Evolutionary conservation across 2,797 vertebrate species (phyloP).

Genomic region (Poeciliopsis presidionis): DNA sequence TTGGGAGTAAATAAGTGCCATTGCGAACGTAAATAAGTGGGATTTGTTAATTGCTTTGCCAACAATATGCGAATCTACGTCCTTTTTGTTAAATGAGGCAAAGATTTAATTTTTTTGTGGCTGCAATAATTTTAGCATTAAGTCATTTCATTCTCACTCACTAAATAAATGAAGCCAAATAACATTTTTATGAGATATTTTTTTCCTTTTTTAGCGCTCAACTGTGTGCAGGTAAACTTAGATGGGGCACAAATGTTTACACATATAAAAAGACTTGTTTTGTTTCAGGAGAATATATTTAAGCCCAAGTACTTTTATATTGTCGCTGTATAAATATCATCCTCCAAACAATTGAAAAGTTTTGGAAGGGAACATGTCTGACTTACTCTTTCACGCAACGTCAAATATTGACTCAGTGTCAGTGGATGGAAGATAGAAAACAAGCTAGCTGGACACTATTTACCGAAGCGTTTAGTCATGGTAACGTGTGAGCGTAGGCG

Average conservation of each 20-base stretch:
- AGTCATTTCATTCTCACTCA: not conserved
- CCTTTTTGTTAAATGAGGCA: not conserved
- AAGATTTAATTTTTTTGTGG: not conserved
- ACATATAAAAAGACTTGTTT: not conserved
- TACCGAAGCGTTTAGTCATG: conserved; percentile 10
- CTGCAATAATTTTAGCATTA: not conserved
- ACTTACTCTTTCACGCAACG: conserved; percentile 10
- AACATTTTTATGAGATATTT: not conserved
- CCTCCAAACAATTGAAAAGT: not conserved
- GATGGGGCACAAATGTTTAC: not conserved
- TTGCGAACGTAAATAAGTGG: not conserved
- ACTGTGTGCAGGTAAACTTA: not conserved
- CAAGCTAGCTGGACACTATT: conserved; percentile 8
- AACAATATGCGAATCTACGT: not conserved
- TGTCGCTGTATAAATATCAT: not conserved
- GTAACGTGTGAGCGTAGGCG: conserved; percentile 16
- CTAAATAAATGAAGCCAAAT: not conserved
- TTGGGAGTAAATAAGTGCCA: not conserved
- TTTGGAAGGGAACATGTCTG: not conserved
- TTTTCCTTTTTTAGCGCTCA: not conserved
- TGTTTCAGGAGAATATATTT: not conserved
- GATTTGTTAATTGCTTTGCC: not conserved
- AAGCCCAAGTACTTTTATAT: not conserved
- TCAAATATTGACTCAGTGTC: conserved; percentile 7
- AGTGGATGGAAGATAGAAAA: conserved; percentile 2